Conservation (phyloP, 2,113 vertebrate genomes). For the Notothenia rossii region DNA sequence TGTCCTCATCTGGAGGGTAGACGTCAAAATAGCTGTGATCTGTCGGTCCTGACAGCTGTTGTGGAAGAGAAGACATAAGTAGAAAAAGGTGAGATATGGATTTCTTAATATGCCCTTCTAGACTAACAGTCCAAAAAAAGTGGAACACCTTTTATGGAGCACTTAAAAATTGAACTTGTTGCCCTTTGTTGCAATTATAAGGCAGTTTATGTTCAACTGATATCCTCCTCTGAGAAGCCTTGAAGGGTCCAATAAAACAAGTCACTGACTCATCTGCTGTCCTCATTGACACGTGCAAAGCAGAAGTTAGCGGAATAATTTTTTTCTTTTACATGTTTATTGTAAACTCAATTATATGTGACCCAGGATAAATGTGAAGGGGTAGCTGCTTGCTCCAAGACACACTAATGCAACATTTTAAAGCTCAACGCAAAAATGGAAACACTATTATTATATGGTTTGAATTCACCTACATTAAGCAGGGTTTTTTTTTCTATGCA, state of each 20-base stretch:
- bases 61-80: background rate
- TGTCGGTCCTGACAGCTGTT: conserved; percentile 88
- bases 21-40: conserved; percentile 94
- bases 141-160: background rate
- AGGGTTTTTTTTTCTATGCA: too few relatives aligned
- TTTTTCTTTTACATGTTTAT: background rate
- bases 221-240: too few relatives aligned
- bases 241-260: too few relatives aligned
- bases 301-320: background rate
- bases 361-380: background rate
- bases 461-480: too few relatives aligned
- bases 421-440: background rate
- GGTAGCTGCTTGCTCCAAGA: background rate
- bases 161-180: too few relatives aligned
- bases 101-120: background rate
- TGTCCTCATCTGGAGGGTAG: conserved; percentile 91
- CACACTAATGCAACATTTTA: background rate
- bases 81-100: background rate
- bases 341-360: background rate
- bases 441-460: background rate
- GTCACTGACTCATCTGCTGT: background rate
- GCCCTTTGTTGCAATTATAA: too few relatives aligned
- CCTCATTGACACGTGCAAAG: background rate
- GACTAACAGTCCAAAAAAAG: background rate
- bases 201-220: too few relatives aligned